phyloP scores from a whole-genome alignment of 2,888 invertebrate species.

The Ischnus inquisitorius region DNA sequence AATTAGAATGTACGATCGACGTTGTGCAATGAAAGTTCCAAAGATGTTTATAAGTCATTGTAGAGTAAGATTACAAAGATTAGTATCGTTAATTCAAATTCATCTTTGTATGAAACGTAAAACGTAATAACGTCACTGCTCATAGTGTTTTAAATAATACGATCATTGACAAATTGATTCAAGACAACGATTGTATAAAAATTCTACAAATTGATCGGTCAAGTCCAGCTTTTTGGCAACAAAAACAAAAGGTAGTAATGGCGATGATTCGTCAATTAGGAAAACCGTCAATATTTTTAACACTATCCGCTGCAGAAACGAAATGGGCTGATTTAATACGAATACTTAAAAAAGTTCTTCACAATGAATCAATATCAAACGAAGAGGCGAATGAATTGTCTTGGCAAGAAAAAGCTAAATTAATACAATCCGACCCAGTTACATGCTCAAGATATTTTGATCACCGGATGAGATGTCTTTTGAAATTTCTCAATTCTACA shows the following conservation, averaged over 20 bases:
- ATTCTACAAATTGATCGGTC: slow-evolving; percentile 52
- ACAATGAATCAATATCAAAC: slow-evolving; percentile 46
- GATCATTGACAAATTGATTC: slow-evolving; percentile 50
- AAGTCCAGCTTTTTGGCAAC: slow-evolving; percentile 63
- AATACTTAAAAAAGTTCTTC: slow-evolving; percentile 58
- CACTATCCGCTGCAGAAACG: slow-evolving; percentile 64
- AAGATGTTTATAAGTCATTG: slow-evolving; percentile 52
- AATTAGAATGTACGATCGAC: slow-evolving; percentile 62
- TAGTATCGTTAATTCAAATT: slow-evolving; percentile 57
- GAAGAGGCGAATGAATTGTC: slow-evolving; percentile 48
- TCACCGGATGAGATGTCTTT: slow-evolving; percentile 42
- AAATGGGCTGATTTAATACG: slow-evolving; percentile 63
- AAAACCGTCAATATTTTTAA: slow-evolving; percentile 64
- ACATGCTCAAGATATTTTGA: slow-evolving; percentile 71
- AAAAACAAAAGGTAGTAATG: slow-evolving; percentile 61
- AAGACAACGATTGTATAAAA: slow-evolving; percentile 54
- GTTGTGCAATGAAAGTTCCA: slow-evolving; percentile 46
- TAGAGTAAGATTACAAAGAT: slow-evolving; percentile 53
- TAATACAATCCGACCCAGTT: slow-evolving; percentile 69
- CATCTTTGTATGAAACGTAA: slow-evolving; percentile 59
- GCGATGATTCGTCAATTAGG: slow-evolving; percentile 69
- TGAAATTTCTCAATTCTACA: slow-evolving; percentile 48
- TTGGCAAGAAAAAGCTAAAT: slow-evolving; percentile 59
- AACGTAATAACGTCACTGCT: slow-evolving; percentile 49
- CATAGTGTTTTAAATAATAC: slow-evolving; percentile 53